Evolutionary conservation across 2,797 vertebrate genomes (phyloP).

Genomic region (Alfaro cultratus): DNA sequence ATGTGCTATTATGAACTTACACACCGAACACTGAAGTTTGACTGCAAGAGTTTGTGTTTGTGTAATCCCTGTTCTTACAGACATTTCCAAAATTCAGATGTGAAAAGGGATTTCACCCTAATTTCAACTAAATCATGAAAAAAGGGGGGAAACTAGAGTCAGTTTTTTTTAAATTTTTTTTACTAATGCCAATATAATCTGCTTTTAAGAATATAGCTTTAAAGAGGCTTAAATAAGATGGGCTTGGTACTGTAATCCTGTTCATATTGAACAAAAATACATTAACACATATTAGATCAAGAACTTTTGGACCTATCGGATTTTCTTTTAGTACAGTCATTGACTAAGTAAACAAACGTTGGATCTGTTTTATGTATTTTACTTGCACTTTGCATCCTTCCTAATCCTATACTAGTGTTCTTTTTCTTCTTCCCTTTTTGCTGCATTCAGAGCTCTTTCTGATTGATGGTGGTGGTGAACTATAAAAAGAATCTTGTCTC

Average conservation of each 20-base stretch:
- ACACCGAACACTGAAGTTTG: background rate
- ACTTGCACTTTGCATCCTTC: background rate
- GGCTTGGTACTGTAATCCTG: background rate
- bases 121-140: background rate
- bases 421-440: background rate
- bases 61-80: background rate
- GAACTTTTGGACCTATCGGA: background rate
- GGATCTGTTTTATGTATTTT: background rate
- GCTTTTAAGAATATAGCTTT: background rate
- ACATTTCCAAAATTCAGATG: background rate
- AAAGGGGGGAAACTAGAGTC: background rate
- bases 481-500: slow-evolving; percentile 5
- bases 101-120: background rate
- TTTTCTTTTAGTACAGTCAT: background rate
- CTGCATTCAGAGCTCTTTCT: background rate
- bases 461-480: slow-evolving; percentile 2
- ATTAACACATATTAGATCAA: background rate
- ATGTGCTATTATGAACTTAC: background rate
- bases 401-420: background rate
- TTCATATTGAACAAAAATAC: background rate
- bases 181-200: background rate
- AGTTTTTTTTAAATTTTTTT: background rate
- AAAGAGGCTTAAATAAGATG: background rate
- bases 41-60: background rate
- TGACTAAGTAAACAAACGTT: background rate